These are phyloP conservation scores for Pristionchus mayeri DNA, from an alignment of 2,888 invertebrate species.

Conservation along the genomic window DNA sequence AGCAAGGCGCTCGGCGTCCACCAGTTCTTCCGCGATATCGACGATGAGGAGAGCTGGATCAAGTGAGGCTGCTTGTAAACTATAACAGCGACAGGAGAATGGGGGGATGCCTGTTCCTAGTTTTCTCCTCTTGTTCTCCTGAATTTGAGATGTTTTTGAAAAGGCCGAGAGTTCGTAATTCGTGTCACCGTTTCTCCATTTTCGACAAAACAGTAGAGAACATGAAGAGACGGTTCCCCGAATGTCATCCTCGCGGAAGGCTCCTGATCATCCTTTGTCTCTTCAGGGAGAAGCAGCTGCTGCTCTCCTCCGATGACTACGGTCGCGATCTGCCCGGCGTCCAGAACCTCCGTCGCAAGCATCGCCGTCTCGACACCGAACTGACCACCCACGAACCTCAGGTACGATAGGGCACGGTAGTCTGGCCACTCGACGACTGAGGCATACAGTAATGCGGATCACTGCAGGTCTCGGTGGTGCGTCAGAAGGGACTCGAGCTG, in stretches of 20 bases:
- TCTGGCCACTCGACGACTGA: no score
- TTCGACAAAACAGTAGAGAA: no score
- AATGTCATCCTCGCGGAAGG: no score
- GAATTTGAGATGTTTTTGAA: no score
- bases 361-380: constrained; percentile 98
- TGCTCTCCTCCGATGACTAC: constrained; percentile 97
- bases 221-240: no score
- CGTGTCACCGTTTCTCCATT: no score
- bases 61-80: no score
- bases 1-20: constrained; percentile 97
- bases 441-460: no score
- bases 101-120: no score
- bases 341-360: constrained; percentile 97
- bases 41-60: constrained; percentile 99
- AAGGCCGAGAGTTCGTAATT: no score
- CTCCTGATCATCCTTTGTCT: not conserved
- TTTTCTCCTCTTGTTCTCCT: constrained; percentile 47
- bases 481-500: constrained; percentile 73
- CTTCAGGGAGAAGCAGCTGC: constrained; percentile 91
- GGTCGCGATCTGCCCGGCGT: constrained; percentile 98
- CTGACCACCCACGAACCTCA: constrained; percentile 97
- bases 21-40: constrained; percentile 99
- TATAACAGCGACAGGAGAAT: no score
- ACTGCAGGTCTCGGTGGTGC: constrained; percentile 65
- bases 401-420: constrained; percentile 47